Evolutionary conservation across 1,140 invertebrate genomes (phyloP), one percentile per base, ranked within the genome.

Genomic region (Eciton burchellii): DNA sequence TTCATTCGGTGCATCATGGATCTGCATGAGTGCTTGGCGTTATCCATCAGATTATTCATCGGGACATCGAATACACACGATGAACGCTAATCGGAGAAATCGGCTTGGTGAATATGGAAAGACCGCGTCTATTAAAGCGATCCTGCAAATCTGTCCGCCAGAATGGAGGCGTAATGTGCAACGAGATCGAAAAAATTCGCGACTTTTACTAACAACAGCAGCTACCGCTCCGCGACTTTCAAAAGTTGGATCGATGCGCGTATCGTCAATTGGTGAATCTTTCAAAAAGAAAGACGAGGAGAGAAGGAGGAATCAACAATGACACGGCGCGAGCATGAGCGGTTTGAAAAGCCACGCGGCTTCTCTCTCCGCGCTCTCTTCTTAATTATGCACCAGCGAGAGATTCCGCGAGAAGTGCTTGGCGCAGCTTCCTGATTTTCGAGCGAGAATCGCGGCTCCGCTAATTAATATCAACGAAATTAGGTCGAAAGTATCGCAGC

Each of bases 401-500:
- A 26, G 45, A 19, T 72, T 60, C 41, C 49, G 72, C n/a, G 35
- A 35, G 52, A 47, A 41, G 41, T 24, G 59, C 45, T 16, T n/a
- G n/a, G n/a, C 76, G n/a, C 76, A 35, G 52, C 65, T 71, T 71
- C 45, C 65, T n/a, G 59, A 43, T 26, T 52, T 73, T 81, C 76
- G 65, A 76, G 60, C 35, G 76, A 59, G n/a, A 60, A 47, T 71
- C 76, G 76, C 41, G 49, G 65, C 45, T 43, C 52, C 54, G 43
- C 76, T 81, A 81, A 81, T 81, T 81, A 81, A 81, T 81, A 81
- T 6, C 41, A 81, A 81, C 26, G 56, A 81, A 81, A 81, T 71
- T 81, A 59, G 76, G 65, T 81, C 66, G 41, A 81, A 81, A 52
- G 45, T 54, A 76, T 62, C 47, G 19, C 65, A 52, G 65, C 41